A percentile compares a stretch with the other conserved stretches of the same genome.
These are phyloP conservation scores for Yponomeuta evonymella DNA, from an alignment of 2,888 invertebrate species.

Conservation along the genomic window DNA sequence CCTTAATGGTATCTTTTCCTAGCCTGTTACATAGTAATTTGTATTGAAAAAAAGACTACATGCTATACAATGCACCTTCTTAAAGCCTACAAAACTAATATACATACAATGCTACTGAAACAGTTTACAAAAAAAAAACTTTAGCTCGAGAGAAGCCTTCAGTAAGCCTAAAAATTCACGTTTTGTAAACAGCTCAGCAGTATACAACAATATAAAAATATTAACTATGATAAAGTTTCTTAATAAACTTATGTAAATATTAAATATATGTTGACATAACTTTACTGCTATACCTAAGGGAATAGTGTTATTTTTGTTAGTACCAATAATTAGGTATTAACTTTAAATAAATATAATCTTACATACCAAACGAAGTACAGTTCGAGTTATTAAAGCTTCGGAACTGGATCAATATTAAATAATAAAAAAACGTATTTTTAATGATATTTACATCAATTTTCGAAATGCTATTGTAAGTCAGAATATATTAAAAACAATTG, in stretches of 20 bases:
- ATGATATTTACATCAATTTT: constrained; percentile 8
- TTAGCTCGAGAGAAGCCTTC: background rate
- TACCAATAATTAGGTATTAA: constrained; percentile 29
- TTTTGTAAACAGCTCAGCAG: constrained; percentile 35
- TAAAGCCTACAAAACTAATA: constrained; percentile 59
- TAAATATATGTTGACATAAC: constrained; percentile 57
- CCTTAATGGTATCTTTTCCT: background rate
- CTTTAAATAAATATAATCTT: constrained; percentile 10
- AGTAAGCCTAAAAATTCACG: constrained; percentile 9
- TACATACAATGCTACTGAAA: constrained; percentile 56
- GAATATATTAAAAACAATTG: too few species aligned
- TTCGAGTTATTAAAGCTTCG: background rate
- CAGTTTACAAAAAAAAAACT: constrained; percentile 33
- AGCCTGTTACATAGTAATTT: background rate
- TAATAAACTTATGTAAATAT: constrained; percentile 61
- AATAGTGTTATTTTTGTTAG: constrained; percentile 43
- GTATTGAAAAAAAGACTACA: constrained; percentile 19
- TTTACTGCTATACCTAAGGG: constrained; percentile 42
- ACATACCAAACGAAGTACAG: background rate
- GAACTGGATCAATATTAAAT: background rate
- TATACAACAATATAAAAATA: constrained; percentile 54
- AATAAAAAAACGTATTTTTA: background rate
- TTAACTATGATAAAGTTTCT: constrained; percentile 53
- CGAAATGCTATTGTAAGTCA: too few species aligned
- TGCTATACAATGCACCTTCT: constrained; percentile 56